These are phyloP conservation scores for Asteroscopus sphinx DNA, from an alignment of 2,888 invertebrate species.

Conservation along the genomic window DNA sequence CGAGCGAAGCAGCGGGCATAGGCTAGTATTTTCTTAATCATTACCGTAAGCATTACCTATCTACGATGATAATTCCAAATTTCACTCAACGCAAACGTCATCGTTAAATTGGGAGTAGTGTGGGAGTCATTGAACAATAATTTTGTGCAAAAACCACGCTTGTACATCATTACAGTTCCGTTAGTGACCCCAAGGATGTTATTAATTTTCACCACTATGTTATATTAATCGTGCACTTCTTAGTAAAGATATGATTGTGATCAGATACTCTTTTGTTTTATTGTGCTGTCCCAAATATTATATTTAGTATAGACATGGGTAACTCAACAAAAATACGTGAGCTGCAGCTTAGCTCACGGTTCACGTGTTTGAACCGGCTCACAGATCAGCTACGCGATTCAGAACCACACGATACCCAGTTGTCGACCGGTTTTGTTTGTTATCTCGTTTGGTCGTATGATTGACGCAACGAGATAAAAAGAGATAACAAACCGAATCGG, in stretches of 20 bases:
- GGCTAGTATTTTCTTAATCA: too few species aligned
- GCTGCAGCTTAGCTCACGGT: too few species aligned
- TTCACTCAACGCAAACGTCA: slow-evolving; percentile 39
- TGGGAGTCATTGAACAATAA: slow-evolving; percentile 54
- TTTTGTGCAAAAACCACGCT: slow-evolving; percentile 33
- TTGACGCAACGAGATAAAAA: too few species aligned
- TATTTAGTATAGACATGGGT: too few species aligned
- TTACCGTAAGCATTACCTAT: slow-evolving; percentile 25
- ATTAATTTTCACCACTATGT: slow-evolving; percentile 46
- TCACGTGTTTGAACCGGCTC: too few species aligned
- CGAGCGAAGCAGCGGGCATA: too few species aligned
- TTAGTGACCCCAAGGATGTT: slow-evolving; percentile 35
- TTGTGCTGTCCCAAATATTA: slow-evolving; percentile 17
- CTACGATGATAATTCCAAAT: slow-evolving; percentile 12
- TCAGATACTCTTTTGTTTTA: slow-evolving; percentile 4
- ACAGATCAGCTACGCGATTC: too few species aligned
- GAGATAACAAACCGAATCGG: too few species aligned
- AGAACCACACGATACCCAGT: too few species aligned
- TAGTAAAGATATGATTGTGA: slow-evolving; percentile 26
- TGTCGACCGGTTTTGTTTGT: too few species aligned
- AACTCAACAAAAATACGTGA: too few species aligned
- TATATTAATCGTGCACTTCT: slow-evolving; percentile 37
- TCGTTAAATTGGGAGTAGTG: slow-evolving; percentile 39
- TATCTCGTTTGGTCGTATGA: too few species aligned
- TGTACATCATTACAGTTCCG: slow-evolving; percentile 44